Evolutionary conservation across 1,140 invertebrate species (phyloP), one percentile per base, ranked within the genome.

Genomic region (Drepana arcuata): DNA sequence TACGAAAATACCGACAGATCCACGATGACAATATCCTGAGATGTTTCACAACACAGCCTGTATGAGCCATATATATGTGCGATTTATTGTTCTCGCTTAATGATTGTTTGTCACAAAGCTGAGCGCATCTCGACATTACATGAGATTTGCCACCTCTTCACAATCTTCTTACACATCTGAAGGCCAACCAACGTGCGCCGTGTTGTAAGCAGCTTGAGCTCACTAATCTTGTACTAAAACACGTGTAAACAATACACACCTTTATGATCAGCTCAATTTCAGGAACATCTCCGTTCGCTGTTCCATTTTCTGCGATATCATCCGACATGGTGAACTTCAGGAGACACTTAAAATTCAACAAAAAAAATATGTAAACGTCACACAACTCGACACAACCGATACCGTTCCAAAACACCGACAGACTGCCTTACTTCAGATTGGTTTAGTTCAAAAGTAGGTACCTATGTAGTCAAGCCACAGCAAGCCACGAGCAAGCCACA

Each of bases 251-350:
- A 36, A 58, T 45, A 27, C 24, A 23, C 80, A 92, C 91, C 90
- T 93, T 92, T 52, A 92, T 92, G 54, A 93, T 92, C 48, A 93
- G 84, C 82, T 93, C 91, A 63, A 92, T 92, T 81, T 92, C 91
- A 24, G 90, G 90, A 53, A 92, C 89, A 61, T 89, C 88, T 56
- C 87, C 89, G 74, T 89, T 89, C 57, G 81, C 84, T 47, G 87
- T 87, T 53, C 88, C 88, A 73, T 89, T 89, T 53, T 84, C 81
- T 33, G 78, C 74, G 35, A 81, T 71, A 80, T 84, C 83, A 68
- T 84, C 83, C 64, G 83, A 83, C 83, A 84, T 84, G 60, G 55
- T 78, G 54, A 64, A 75, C 55, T 69, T 40, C 37, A 64, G n/a
- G 51, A 62, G 66, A 60, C 70, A 77, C 72, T 64, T 57, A 44